A percentile compares a stretch with the other conserved stretches of the same genome.
phyloP scores from a whole-genome alignment of 2,113 vertebrate species.

The Xiphorhynchus elegans region DNA sequence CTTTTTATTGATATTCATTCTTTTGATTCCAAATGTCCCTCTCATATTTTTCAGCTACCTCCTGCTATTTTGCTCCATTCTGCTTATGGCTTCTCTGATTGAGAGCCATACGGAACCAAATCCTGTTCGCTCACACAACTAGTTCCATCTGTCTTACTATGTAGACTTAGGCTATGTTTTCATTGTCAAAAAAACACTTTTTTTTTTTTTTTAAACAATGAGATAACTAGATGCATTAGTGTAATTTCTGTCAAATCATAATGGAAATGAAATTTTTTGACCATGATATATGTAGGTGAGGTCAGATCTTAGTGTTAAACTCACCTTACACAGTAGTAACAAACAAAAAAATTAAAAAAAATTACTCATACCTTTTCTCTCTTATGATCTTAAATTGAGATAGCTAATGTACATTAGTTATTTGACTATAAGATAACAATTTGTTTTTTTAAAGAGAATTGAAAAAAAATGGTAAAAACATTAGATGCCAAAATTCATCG shows the following conservation, averaged over 20 bases:
- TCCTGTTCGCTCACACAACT: not conserved
- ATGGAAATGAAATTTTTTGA: not conserved
- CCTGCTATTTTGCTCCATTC: slow-evolving; percentile 44
- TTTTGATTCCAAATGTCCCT: slow-evolving; percentile 17
- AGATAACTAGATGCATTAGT: not conserved
- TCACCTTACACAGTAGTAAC: not conserved
- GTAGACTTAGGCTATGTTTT: not conserved
- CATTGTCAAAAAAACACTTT: not conserved
- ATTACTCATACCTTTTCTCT: not conserved
- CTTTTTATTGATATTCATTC: not conserved
- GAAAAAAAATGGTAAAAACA: not conserved
- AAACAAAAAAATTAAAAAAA: not conserved
- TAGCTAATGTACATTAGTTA: not conserved
- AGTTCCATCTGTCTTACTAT: slow-evolving; percentile 26
- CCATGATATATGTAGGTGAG: not conserved
- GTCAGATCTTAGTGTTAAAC: not conserved
- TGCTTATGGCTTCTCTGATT: not conserved
- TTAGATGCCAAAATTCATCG: not conserved
- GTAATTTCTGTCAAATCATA: not conserved
- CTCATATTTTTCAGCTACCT: slow-evolving; percentile 15
- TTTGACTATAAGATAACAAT: not conserved
- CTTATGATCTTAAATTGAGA: not conserved
- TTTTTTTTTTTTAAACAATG: not conserved
- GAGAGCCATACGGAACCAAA: slow-evolving; percentile 17
- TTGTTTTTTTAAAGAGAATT: not conserved